phyloP scores from a whole-genome alignment of 2,888 invertebrate genomes.

The Andrena fulva region DNA sequence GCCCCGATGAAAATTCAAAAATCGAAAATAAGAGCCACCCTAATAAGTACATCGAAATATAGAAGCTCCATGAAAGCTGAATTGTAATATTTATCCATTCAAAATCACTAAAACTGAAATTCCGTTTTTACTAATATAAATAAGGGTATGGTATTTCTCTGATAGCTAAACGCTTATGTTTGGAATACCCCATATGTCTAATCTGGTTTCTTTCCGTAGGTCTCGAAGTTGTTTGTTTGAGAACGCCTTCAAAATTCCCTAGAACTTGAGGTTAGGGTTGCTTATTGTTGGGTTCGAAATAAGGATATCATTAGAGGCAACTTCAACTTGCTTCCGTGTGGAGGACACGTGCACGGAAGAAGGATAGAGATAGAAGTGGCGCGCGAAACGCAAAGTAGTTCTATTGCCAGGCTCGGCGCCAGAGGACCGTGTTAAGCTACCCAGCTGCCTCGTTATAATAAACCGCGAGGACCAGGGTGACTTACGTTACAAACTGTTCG shows the following conservation, averaged over 20 bases:
- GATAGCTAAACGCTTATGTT: slow-evolving; percentile 27
- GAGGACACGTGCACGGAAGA: background rate
- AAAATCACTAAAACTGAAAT: slow-evolving; percentile 1
- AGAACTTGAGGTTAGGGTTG: slow-evolving; percentile 22
- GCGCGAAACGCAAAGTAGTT: slow-evolving; percentile 65
- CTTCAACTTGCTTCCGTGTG: slow-evolving; percentile 27
- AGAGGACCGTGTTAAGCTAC: slow-evolving; percentile 76
- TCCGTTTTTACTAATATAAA: background rate
- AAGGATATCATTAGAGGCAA: slow-evolving; percentile 41
- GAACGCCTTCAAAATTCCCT: slow-evolving; percentile 36
- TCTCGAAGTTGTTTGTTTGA: slow-evolving; percentile 36
- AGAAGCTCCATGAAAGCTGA: background rate
- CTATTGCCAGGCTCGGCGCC: slow-evolving; percentile 76
- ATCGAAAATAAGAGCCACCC: no score
- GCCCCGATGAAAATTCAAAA: no score
- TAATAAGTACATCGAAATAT: background rate
- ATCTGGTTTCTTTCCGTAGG: slow-evolving; percentile 19
- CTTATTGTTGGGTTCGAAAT: slow-evolving; percentile 46
- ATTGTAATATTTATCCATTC: background rate
- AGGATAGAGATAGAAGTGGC: slow-evolving; percentile 40
- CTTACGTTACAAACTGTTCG: slow-evolving; percentile 69
- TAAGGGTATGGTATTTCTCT: slow-evolving; percentile 21
- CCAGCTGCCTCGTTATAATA: slow-evolving; percentile 75
- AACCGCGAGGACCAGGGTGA: slow-evolving; percentile 67
- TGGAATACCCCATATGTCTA: slow-evolving; percentile 17